phyloP scores from a whole-genome alignment of 2,797 vertebrate species.

The Rhyacichthys aspro region DNA sequence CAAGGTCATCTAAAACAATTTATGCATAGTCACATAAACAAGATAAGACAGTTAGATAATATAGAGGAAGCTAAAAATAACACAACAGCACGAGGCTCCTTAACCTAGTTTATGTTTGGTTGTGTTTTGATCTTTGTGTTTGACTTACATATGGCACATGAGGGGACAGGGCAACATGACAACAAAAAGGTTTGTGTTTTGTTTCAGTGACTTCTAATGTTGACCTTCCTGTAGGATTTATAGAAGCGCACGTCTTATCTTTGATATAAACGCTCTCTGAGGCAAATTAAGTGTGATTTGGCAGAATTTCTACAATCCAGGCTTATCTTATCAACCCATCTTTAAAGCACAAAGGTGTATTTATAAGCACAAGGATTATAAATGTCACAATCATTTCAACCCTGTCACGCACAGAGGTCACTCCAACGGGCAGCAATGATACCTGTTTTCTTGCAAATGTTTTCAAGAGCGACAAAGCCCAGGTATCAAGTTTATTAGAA shows the following conservation, averaged over 20 bases:
- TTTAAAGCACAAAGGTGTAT: too few species aligned
- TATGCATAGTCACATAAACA: neutral
- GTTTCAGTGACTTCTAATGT: neutral
- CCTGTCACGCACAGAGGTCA: too few species aligned
- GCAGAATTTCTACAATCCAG: too few species aligned
- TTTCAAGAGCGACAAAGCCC: too few species aligned
- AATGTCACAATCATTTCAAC: too few species aligned
- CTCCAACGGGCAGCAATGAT: too few species aligned
- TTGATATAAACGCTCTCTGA: neutral
- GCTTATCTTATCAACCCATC: too few species aligned
- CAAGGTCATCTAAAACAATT: neutral
- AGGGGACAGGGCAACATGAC: neutral
- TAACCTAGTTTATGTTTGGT: slow-evolving; percentile 8
- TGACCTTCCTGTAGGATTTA: neutral
- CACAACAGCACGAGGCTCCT: slow-evolving; percentile 1
- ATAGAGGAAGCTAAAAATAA: slow-evolving; percentile 14
- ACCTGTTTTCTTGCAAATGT: too few species aligned
- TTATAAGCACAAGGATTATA: too few species aligned
- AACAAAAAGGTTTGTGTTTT: neutral
- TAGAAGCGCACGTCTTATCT: neutral
- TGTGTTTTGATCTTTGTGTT: slow-evolving; percentile 19
- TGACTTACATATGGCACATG: neutral
- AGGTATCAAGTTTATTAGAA: too few species aligned
- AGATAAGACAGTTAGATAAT: neutral
- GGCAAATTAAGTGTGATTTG: neutral